These are phyloP conservation scores for Augochlorella aurata DNA, from an alignment of 2,888 invertebrate species.

Conservation along the genomic window DNA sequence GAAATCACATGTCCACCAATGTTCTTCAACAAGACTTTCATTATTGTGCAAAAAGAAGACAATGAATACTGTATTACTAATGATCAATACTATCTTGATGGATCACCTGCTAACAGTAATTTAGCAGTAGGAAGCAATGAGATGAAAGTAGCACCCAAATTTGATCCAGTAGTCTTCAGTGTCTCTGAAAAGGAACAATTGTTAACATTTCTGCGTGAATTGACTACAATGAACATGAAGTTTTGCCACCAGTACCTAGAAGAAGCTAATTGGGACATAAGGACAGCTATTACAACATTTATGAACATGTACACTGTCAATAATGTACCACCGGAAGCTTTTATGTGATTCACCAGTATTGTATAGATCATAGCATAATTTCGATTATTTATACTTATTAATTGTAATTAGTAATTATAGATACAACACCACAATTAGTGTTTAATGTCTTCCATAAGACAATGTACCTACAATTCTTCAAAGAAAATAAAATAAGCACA, in stretches of 20 bases:
- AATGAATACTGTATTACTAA: conserved; percentile 78
- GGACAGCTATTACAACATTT: conserved; percentile 75
- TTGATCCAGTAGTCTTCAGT: conserved; percentile 74
- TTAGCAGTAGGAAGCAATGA: conserved; percentile 47
- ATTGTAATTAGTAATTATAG: background rate
- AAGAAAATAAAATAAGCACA: conserved; percentile 29
- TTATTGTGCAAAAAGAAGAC: conserved; percentile 75
- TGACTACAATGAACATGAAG: conserved; percentile 76
- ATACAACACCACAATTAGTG: background rate
- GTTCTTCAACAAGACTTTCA: conserved; percentile 76
- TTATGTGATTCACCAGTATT: conserved; percentile 48
- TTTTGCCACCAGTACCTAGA: conserved; percentile 73
- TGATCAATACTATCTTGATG: conserved; percentile 78
- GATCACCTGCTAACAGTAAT: conserved; percentile 65
- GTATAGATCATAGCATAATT: conserved; percentile 9
- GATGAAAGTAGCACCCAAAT: conserved; percentile 61
- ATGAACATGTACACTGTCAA: conserved; percentile 77
- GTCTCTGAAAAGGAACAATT: conserved; percentile 76
- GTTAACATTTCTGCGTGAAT: conserved; percentile 72
- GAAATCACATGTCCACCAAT: conserved; percentile 71
- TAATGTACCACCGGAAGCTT: conserved; percentile 76
- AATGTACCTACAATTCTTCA: background rate
- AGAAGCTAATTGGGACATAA: conserved; percentile 75
- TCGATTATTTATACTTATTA: background rate
- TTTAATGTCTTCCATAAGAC: background rate